These are phyloP conservation scores for Ginglymostoma cirratum DNA, from an alignment of 2,113 vertebrate genomes.

Conservation along the genomic window DNA sequence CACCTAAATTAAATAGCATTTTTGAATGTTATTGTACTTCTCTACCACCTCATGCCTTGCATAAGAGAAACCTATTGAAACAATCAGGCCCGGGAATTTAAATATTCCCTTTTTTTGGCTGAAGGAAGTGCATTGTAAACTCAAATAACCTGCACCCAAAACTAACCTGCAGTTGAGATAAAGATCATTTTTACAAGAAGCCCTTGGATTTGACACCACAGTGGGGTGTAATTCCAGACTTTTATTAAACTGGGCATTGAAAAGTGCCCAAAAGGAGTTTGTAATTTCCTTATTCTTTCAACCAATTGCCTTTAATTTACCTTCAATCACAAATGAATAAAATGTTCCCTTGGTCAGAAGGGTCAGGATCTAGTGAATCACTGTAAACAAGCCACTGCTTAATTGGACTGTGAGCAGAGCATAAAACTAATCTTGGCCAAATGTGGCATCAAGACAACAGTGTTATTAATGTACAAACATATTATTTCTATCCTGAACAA, in stretches of 20 bases:
- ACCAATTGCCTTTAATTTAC: background rate
- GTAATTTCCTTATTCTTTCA: background rate
- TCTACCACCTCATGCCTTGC: background rate
- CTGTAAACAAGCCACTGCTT: background rate
- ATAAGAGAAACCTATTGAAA: background rate
- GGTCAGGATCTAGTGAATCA: background rate
- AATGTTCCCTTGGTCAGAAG: background rate
- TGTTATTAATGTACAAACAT: background rate
- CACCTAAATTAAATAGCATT: background rate
- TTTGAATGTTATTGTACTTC: background rate
- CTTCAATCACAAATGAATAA: background rate
- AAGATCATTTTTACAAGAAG: background rate
- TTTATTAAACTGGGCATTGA: background rate
- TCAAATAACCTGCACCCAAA: background rate
- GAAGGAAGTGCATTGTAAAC: background rate
- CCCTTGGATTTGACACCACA: background rate
- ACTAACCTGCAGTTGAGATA: background rate
- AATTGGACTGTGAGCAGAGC: background rate
- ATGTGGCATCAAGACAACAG: background rate
- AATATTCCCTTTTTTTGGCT: background rate
- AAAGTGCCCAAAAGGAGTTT: background rate
- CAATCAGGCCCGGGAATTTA: background rate
- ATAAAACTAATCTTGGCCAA: background rate
- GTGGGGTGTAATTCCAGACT: background rate
- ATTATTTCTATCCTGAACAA: background rate